Base-by-base conservation (phyloP, 2,113 vertebrate species). In the Collichthys lucidus region DNA sequence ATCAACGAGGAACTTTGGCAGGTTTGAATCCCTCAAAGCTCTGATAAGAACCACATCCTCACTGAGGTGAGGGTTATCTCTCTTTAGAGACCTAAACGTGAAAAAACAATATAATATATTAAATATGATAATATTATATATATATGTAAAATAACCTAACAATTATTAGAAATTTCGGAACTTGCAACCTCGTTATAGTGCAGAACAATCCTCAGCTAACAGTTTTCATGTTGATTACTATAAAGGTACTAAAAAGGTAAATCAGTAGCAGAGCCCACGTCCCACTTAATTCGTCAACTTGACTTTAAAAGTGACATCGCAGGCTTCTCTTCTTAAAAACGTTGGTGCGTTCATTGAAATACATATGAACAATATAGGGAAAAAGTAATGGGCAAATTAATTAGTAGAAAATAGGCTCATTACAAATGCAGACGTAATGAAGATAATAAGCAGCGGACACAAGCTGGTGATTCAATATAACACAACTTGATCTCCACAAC, bases 31-130 rank as follows among this genome's bases (percentile, higher is more conserved):
- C 79, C 96, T 91, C 82, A 97, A 92, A 15, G 96, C 96, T 94
- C 96, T 92, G 89, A 97, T 96, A 70, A 97, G 91, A 26, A 97
- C 96, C 53, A 97, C 95, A 4, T 97, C 96, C 86, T 97, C 96
- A 86, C 82, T 96, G 49, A 97, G 90, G 44, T 95, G 6, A 50
- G 95, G 96, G 76, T 96, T 94, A 60, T 95, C 94, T 90, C 96
- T 95, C 86, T 96, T 97, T 61, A 97, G 89, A 84, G 96, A 96
- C 35, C 96, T 97, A 89, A 46, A 35, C 7, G 35, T 8, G 8
- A 35, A 35, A 35, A 57, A 59, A 31, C 5, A 31, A 31, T 31
- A 31, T 31, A 31, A 2, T 31, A 31, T 31, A 31, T 31, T 31
- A 31, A 5, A 31, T 31, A 31, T 31, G 29, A 31, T 31, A 31